Evolutionary conservation across 2,113 vertebrate genomes (phyloP), one percentile per base, ranked within the genome.

Genomic region (Callospermophilus lateralis): DNA sequence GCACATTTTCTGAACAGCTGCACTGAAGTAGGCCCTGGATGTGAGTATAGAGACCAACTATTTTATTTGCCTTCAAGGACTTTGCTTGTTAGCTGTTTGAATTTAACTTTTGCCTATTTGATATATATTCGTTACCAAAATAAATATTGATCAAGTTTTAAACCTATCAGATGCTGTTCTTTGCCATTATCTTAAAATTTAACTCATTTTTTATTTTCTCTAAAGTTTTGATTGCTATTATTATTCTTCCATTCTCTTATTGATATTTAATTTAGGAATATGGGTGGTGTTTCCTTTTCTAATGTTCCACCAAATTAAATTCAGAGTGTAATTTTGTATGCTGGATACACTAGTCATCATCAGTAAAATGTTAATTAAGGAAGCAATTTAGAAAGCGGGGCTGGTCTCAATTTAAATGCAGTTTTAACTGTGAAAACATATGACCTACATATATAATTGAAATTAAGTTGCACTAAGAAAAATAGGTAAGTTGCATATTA

Each of bases 311-410:
- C 24, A 87, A 95, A 95, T 96, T 96, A 87, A 89, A 95, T 83
- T 92, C 61, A 78, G 45, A 90, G 72, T 88, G 5, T 74, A 94
- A 90, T 93, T 96, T 88, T 96, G 53, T 78, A 39, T 89, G 65
- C 53, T 78, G 32, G 55, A 65, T 79, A 95, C 3, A 76, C 28
- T 78, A 88, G 78, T 72, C 24, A 67, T 88, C 78, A 94, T 93
- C 73, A 84, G 48, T 74, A 93, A 94, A 95, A 93, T 94, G 78
- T 94, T 92, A 93, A 95, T 97, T 95, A 89, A 93, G 63, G 70
- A 89, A 93, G 63, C 16, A 93, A 89, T 86, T 94, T 96, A 94
- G 89, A 95, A 93, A 95, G 24, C 53, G 90, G 39, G 45, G 6
- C 34, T 95, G 16, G 34, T 89, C 32, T 93, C 74, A 58, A 0